These are phyloP conservation scores for Autographa gamma DNA, from an alignment of 2,888 invertebrate species.

Conservation along the genomic window DNA sequence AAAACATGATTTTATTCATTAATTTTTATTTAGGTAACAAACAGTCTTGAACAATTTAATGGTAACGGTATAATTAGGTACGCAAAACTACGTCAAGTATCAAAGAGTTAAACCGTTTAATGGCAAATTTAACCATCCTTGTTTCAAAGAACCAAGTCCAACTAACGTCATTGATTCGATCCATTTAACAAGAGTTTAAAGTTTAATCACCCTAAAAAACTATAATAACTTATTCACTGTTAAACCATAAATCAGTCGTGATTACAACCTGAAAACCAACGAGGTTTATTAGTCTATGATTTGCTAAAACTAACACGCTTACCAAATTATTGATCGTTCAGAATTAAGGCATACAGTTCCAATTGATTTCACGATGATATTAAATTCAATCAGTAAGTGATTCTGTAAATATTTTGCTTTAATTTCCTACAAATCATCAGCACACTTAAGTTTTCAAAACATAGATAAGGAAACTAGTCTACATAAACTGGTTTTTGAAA, in stretches of 20 bases:
- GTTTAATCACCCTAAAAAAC: not conserved
- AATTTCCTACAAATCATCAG: constrained; percentile 47
- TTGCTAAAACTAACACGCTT: constrained; percentile 3
- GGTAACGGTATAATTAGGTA: too few species aligned
- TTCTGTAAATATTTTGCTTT: constrained; percentile 40
- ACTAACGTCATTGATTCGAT: not conserved
- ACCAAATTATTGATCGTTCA: constrained; percentile 18
- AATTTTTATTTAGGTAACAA: too few species aligned
- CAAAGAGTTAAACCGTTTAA: not conserved
- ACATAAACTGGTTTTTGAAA: constrained; percentile 53
- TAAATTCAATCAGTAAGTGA: constrained; percentile 40
- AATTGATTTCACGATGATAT: constrained; percentile 36
- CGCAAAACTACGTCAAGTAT: too few species aligned
- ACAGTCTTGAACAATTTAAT: too few species aligned
- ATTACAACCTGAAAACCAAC: not conserved
- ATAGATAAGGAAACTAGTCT: constrained; percentile 39
- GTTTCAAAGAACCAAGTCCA: not conserved
- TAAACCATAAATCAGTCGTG: not conserved
- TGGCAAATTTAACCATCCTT: not conserved
- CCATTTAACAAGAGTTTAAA: not conserved
- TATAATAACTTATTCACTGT: not conserved
- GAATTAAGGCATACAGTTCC: constrained; percentile 23
- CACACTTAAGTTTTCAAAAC: constrained; percentile 39
- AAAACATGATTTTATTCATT: too few species aligned
- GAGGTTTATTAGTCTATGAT: not conserved